Conservation (phyloP, 2,888 invertebrate species). For the Anoplius nigerrimus region DNA sequence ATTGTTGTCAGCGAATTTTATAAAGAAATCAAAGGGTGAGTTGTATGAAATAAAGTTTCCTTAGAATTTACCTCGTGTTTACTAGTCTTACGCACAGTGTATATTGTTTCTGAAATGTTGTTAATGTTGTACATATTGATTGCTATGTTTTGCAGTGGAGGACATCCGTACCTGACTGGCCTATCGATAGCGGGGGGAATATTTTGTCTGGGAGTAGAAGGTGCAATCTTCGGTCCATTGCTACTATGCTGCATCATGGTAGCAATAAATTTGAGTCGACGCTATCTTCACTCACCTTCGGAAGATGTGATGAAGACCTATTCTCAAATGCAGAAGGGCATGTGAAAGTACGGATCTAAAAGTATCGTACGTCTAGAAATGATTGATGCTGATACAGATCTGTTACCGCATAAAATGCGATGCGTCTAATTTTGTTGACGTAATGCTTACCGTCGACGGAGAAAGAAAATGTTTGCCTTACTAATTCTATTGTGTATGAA, state of each 20-base stretch:
- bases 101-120: neutral
- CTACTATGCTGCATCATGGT: constrained; percentile 96
- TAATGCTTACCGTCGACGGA: no score
- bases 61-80: no score
- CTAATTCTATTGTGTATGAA: no score
- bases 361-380: no score
- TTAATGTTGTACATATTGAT: neutral
- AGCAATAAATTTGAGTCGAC: constrained; percentile 84
- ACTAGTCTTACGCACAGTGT: no score
- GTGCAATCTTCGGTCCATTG: constrained; percentile 97
- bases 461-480: no score
- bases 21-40: constrained; percentile 96
- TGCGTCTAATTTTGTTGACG: no score
- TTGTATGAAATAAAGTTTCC: no score
- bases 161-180: constrained; percentile 97
- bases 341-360: no score
- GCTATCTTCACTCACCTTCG: constrained; percentile 76
- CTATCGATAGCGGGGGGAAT: constrained; percentile 98
- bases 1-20: constrained; percentile 97
- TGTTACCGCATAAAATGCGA: no score
- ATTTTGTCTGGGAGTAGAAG: constrained; percentile 97
- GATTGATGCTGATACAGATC: no score
- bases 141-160: constrained; percentile 79
- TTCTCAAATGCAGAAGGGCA: constrained; percentile 54
- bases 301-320: constrained; percentile 76